Conservation (phyloP, 2,113 vertebrate genomes). For the Triplophysa tibetana region DNA sequence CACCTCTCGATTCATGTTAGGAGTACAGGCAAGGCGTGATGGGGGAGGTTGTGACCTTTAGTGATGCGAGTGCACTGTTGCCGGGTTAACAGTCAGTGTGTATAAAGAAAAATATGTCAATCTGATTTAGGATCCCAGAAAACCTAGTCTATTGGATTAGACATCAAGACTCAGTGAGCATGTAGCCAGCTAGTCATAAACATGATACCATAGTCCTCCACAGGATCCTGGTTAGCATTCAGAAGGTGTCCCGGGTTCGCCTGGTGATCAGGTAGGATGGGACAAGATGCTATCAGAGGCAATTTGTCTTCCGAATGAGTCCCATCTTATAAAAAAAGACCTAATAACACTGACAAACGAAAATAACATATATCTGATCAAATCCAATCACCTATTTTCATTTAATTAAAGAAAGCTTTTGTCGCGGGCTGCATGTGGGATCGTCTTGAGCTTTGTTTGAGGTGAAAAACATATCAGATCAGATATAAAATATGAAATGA, state of each 20-base stretch:
- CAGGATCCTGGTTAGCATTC: slow-evolving; percentile 51
- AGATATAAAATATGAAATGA: neutral
- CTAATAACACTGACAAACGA: slow-evolving; percentile 24
- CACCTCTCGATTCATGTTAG: no score
- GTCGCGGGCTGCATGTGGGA: neutral
- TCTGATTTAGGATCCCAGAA: no score
- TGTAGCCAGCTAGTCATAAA: neutral
- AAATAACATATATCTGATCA: slow-evolving; percentile 36
- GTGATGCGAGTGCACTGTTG: neutral
- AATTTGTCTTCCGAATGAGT: slow-evolving; percentile 42
- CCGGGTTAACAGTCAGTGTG: neutral
- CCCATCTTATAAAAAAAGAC: slow-evolving; percentile 33
- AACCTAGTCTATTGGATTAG: no score
- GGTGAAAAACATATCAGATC: neutral
- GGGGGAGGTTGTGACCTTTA: neutral
- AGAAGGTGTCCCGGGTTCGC: slow-evolving; percentile 36
- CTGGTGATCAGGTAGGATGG: slow-evolving; percentile 46
- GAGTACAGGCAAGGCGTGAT: neutral
- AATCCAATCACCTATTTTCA: slow-evolving; percentile 31
- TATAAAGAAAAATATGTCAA: neutral
- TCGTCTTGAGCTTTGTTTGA: slow-evolving; percentile 3
- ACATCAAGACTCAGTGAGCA: no score
- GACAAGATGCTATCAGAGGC: slow-evolving; percentile 9
- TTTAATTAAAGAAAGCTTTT: slow-evolving; percentile 28
- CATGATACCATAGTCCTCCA: slow-evolving; percentile 25